Conservation (phyloP, 2,113 vertebrate genomes). For the Psittacula cyanocephala region DNA sequence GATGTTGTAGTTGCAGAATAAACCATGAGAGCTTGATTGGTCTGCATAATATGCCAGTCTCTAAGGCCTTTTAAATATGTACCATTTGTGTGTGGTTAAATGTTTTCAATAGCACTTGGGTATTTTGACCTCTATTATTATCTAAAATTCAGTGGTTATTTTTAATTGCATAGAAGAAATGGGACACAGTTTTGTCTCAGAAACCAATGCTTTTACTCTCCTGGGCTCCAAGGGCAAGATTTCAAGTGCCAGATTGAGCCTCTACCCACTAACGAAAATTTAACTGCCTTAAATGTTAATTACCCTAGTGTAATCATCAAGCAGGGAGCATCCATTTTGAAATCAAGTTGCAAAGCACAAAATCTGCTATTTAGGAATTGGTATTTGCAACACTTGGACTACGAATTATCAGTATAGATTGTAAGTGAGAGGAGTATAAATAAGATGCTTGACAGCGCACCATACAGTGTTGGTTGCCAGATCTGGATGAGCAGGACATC, state of each 20-base stretch:
- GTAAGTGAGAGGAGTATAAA: not conserved
- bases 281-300: slow-evolving; percentile 9
- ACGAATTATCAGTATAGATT: not conserved
- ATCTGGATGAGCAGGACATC: not conserved
- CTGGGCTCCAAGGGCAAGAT: not conserved
- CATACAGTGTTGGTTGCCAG: not conserved
- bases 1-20: not conserved
- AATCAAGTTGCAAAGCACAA: not conserved
- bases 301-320: not conserved
- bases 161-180: slow-evolving; percentile 28
- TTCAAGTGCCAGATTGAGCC: not conserved
- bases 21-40: not conserved
- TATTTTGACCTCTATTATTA: slow-evolving; percentile 30
- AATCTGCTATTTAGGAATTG: not conserved
- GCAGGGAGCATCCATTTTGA: not conserved
- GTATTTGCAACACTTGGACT: not conserved
- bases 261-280: not conserved
- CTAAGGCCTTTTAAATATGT: not conserved
- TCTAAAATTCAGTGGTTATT: not conserved
- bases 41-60: not conserved
- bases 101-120: not conserved
- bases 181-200: not conserved
- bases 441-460: not conserved
- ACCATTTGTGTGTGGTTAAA: not conserved
- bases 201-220: not conserved